phyloP scores from a whole-genome alignment of 1,140 invertebrate species.

The Calliopsis andreniformis region DNA sequence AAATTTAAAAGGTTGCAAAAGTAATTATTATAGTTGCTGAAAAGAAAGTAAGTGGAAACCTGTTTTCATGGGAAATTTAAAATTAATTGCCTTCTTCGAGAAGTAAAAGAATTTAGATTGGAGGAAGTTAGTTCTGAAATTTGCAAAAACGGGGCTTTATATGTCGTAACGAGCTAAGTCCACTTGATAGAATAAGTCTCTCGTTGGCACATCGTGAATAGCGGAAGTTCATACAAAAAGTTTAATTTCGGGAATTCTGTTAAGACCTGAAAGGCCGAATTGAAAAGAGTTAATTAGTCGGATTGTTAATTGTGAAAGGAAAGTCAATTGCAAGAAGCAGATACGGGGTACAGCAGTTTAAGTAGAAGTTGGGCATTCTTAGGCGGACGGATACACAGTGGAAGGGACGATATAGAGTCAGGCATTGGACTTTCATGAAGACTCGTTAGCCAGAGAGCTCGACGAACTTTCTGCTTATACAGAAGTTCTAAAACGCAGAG shows the following conservation, averaged over 20 bases:
- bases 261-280: not conserved
- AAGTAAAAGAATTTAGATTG: too few species aligned
- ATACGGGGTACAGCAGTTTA: not conserved
- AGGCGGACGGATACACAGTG: not conserved
- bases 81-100: too few species aligned
- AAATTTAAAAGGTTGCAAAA: too few species aligned
- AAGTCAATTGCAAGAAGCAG: not conserved
- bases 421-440: conserved; percentile 25
- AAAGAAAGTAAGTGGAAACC: too few species aligned
- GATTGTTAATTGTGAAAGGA: not conserved
- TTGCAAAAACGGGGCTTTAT: too few species aligned
- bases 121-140: too few species aligned
- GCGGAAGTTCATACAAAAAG: too few species aligned
- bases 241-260: not conserved
- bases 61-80: too few species aligned
- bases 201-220: too few species aligned
- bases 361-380: not conserved
- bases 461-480: conserved; percentile 7
- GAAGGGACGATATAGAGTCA: not conserved
- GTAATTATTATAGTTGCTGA: too few species aligned
- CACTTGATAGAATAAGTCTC: too few species aligned
- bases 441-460: conserved; percentile 2
- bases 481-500: not conserved
- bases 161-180: too few species aligned
- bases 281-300: not conserved